Evolutionary conservation across 2,113 vertebrate species (phyloP), one percentile per base, ranked within the genome.

Genomic region (Ceuthmochares aereus): DNA sequence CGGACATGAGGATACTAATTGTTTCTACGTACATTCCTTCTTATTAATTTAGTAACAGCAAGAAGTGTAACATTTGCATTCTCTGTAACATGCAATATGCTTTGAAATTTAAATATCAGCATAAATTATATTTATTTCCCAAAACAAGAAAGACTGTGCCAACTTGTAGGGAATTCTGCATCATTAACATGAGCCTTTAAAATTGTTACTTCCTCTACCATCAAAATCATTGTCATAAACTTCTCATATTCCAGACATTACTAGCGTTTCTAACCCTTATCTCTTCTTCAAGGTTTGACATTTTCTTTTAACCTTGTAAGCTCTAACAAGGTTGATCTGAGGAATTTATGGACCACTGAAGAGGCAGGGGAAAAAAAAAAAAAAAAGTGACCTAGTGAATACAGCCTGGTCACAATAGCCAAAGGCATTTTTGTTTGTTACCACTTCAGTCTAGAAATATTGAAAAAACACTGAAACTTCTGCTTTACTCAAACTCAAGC

Each of bases 1-100:
- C 9, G 27, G 55, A 91, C 63, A 83, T 7, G 47, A 95, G 83
- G 37, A 88, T 70, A 27, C 29, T 94, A 95, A 93, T 94, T 93
- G 78, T 51, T 90, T 84, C 87, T 51, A 70, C 37, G 45, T 51
- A 86, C 54, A 90, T 49, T 76, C 36, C 37, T 81, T 58, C 58
- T 79, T 80, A 80, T 80, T 94, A 90, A 83, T 90, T 91, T 92
- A 88, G 59, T 42, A 92, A 90, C 17, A 90, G 70, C 40, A 73
- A 82, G 30, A 32, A 87, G 7, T 45, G 29, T 47, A 80, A 79
- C 25, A 29, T 72, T 69, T 80, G 70, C 45, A 92, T 90, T 88
- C 43, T 47, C 34, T 40, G 32, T 67, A 78, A 74, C 36, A 74
- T 42, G n/a, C 37, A 92, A 66, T 32, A 83, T 14, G 45, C 32